Evolutionary conservation across 2,113 vertebrate genomes (phyloP).

Genomic region (Platysternon megacephalum): DNA sequence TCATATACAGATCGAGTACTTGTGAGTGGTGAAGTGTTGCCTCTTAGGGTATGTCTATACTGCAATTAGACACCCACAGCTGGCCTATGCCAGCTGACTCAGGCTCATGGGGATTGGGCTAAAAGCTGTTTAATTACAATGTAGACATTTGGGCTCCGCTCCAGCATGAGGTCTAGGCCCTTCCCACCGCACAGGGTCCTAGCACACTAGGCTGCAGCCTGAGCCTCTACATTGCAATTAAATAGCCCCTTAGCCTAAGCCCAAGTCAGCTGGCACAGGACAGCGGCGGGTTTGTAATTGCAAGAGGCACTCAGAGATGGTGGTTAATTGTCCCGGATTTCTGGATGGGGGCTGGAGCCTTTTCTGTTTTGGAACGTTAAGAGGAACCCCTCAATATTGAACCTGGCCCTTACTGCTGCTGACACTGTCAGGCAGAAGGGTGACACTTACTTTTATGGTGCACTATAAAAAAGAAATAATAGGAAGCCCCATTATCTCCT

Average conservation of each 20-base stretch:
- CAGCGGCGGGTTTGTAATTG: background rate
- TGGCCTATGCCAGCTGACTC: background rate
- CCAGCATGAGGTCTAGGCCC: no score
- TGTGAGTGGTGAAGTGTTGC: background rate
- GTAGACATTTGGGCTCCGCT: no score
- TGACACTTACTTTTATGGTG: conserved; percentile 36
- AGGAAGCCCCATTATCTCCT: conserved; percentile 22
- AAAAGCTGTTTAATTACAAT: no score
- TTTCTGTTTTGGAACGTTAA: background rate
- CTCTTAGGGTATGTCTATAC: background rate
- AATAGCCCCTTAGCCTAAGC: no score
- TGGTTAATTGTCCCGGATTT: background rate
- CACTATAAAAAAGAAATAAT: conserved; percentile 22
- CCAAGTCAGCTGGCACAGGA: background rate
- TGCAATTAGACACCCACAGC: background rate
- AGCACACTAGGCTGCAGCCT: no score
- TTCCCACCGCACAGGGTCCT: no score
- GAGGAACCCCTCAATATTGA: background rate
- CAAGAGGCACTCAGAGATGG: background rate
- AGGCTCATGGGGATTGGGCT: background rate
- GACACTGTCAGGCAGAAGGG: background rate
- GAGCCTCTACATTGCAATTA: no score
- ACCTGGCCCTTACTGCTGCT: background rate
- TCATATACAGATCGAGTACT: background rate
- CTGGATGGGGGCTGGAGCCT: background rate